Evolutionary conservation across 1,140 invertebrate species (phyloP), one percentile per base, ranked within the genome.

Genomic region (Dreissena rostriformis): DNA sequence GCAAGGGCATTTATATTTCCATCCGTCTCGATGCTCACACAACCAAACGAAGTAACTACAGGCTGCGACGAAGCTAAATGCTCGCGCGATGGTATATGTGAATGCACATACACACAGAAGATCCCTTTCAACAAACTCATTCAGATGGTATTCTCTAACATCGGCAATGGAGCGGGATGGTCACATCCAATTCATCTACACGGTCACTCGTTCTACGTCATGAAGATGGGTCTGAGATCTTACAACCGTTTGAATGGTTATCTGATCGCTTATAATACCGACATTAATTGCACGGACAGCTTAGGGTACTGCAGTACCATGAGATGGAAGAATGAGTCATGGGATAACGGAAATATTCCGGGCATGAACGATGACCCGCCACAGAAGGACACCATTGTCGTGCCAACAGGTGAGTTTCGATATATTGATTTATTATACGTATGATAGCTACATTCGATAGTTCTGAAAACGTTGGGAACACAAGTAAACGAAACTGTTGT

Each of bases 241-340:
- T 71, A 73, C 78, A 71, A 70, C 26, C 94, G 4, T 94, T 95
- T 61, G 51, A 77, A 22, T 94, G 94, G 78, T 75, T 94, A 96
- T 88, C 95, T 96, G 15, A 96, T 96, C 86, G 96, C 96, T 91
- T 91, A 96, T 10, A 55, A 2, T 96, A 96, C 88, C 96, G 96
- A 12, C 95, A 96, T 92, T 95, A 94, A 87, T 96, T 96, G 90
- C 95, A 95, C 87, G 94, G 93, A 94, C 19, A 91, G 19, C 28
- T 71, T 53, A 0, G 61, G 57, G 19, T 84, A 52, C 61, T 84
- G 84, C 72, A 76, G 73, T 28, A 15, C 66, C 12, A 28, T 65
- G 11, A 66, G 11, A 22, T 87, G 86, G 84, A 73, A 57, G 22
- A 73, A 88, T 70, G 28, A 29, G 14, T 57, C 82, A 2, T 87